Evolutionary conservation across 1,140 invertebrate genomes (phyloP), one percentile per base, ranked within the genome.

Genomic region (Drosophila arawakana): DNA sequence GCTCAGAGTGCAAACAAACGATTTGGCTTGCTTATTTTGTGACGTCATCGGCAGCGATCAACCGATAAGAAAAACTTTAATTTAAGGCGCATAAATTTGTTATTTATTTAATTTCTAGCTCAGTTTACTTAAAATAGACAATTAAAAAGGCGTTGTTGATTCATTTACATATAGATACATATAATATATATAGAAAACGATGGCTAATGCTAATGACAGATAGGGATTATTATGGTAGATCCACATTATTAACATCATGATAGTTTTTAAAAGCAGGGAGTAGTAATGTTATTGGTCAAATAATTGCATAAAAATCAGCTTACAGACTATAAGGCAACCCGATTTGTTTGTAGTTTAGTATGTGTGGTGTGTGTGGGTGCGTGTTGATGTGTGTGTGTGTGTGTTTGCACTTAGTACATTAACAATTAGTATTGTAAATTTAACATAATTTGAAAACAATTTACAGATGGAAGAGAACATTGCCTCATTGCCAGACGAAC

Each of bases 301-400:
- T 81, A 68, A 76, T 72, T 76, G 70, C 74, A 62, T 63, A 60
- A 65, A 71, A 88, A 77, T 80, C 63, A 55, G 46, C 84, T 89
- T 88, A 88, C 30, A 73, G 65, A 55, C 84, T 88, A 88, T 90
- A 88, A 89, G 84, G 84, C 84, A 84, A 89, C 74, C 84, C 78
- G 72, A 80, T 84, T 73, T 73, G 43, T 76, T 13, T 71, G 35
- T 73, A 30, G 11, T 75, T 30, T 69, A 30, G 21, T 39, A 13
- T 30, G 37, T 63, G 13, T 62, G 44, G 46, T 37, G 43, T 78
- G 49, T 78, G 55, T 68, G 21, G 61, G 34, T 71, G 50, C 71
- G 58, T 39, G 37, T 8, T 8, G 8, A 10, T 41, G 39, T 41
- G 39, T 41, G 39, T 71, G 37, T 78, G 46, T 78, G 57, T 69